Percentiles rank a stretch among this genome's conserved stretches.
Conservation (phyloP, 2,888 invertebrate genomes). For the Stenchaetothrips biformis region DNA sequence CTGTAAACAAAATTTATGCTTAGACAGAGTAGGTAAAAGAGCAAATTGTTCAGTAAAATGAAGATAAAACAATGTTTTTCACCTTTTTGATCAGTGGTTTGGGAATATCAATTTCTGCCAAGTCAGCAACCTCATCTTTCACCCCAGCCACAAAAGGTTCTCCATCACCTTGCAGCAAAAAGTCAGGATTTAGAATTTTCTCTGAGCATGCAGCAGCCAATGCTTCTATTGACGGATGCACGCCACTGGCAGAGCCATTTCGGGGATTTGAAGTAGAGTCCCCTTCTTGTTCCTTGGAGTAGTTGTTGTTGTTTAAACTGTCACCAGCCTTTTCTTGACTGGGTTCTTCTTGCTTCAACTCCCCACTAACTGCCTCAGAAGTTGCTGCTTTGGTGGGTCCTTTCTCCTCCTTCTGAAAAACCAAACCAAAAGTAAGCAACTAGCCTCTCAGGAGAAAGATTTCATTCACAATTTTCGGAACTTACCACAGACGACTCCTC, state of each 20-base stretch:
- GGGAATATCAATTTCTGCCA: background rate
- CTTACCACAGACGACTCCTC: constrained; percentile 4
- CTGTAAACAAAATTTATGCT: background rate
- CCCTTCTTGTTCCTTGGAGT: constrained; percentile 46
- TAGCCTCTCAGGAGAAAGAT: background rate
- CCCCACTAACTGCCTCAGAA: background rate
- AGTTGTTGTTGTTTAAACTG: constrained; percentile 46
- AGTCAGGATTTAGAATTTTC: constrained; percentile 73
- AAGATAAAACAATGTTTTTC: background rate
- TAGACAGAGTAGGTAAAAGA: background rate
- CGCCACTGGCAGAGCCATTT: constrained; percentile 34
- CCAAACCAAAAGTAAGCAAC: background rate
- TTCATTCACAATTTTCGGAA: background rate
- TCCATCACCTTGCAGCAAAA: constrained; percentile 66
- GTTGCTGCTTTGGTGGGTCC: background rate
- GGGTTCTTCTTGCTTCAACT: constrained; percentile 31
- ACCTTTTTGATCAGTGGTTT: background rate
- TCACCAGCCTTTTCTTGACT: constrained; percentile 40
- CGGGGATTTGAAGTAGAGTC: constrained; percentile 51
- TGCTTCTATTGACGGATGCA: constrained; percentile 61
- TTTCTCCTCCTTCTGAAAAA: background rate
- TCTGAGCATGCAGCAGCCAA: constrained; percentile 75
- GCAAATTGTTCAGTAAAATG: background rate
- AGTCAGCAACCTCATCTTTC: background rate
- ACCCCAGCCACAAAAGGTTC: constrained; percentile 59